These are phyloP conservation scores for Drosophila busckii DNA, from an alignment of 1,140 invertebrate genomes.

Conservation along the genomic window DNA sequence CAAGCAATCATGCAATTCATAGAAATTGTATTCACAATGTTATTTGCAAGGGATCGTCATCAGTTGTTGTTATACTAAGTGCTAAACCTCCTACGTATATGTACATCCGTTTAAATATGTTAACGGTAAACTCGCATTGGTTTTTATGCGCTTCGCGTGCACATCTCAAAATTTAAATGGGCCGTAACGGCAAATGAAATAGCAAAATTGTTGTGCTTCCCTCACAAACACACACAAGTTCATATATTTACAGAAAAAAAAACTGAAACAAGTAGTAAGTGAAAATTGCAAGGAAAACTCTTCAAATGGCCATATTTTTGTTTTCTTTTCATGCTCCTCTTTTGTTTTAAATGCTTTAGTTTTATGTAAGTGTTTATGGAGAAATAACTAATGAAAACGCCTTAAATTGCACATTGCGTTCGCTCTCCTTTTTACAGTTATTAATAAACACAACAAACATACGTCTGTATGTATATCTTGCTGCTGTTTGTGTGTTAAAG, in stretches of 20 bases:
- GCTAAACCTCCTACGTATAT: constrained; percentile 34
- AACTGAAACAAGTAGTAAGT: constrained; percentile 18
- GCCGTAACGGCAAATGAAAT: constrained; percentile 57
- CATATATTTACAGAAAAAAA: background rate
- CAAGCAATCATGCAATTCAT: constrained; percentile 7
- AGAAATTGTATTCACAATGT: constrained; percentile 15
- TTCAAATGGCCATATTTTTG: constrained; percentile 47
- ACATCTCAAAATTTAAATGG: constrained; percentile 61
- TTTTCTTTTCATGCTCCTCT: constrained; percentile 34
- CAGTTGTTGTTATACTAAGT: constrained; percentile 5
- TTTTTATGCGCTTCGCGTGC: constrained; percentile 61
- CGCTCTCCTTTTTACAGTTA: constrained; percentile 32
- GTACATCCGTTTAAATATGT: constrained; percentile 29
- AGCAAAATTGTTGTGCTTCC: constrained; percentile 44
- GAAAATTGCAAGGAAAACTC: constrained; percentile 58
- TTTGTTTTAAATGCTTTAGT: constrained; percentile 64
- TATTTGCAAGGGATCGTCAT: constrained; percentile 3
- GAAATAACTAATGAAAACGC: constrained; percentile 73
- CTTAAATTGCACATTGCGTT: constrained; percentile 62
- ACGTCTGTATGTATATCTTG: background rate
- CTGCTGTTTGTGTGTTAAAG: constrained; percentile 58
- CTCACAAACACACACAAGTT: background rate
- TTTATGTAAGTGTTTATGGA: constrained; percentile 76
- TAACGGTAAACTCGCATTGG: constrained; percentile 54
- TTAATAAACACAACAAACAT: constrained; percentile 51